Evolutionary conservation across 2,888 invertebrate genomes (phyloP).

Genomic region (Conus canariensis): DNA sequence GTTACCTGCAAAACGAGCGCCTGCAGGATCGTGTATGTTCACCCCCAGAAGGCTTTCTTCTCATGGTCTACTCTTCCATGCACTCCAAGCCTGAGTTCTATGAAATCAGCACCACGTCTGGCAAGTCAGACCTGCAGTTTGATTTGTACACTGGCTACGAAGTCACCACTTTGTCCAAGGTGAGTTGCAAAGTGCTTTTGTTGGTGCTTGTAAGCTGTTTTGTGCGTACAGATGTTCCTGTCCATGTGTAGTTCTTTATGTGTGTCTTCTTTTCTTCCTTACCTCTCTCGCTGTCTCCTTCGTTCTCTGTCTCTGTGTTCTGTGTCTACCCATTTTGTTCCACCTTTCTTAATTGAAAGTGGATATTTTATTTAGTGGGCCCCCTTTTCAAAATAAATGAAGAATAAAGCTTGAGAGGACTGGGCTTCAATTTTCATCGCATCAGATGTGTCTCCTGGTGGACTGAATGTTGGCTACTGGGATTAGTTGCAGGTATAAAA

Average conservation of each 20-base stretch:
- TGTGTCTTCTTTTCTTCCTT: background rate
- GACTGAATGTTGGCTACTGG: too few relatives aligned
- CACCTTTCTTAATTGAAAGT: too few relatives aligned
- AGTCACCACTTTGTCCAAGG: constrained; percentile 70
- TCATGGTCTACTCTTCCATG: constrained; percentile 73
- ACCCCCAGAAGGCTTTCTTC: constrained; percentile 75
- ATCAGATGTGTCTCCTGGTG: too few relatives aligned
- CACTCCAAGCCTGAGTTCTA: constrained; percentile 76
- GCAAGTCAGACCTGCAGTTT: constrained; percentile 63
- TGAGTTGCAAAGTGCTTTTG: background rate
- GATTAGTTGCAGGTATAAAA: too few relatives aligned
- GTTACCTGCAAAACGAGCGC: constrained; percentile 70
- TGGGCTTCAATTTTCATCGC: too few relatives aligned
- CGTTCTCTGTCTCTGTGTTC: background rate
- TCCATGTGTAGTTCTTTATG: background rate
- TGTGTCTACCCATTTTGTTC: background rate
- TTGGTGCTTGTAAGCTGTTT: background rate
- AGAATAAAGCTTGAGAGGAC: too few relatives aligned
- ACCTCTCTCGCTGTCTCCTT: background rate
- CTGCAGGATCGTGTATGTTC: constrained; percentile 75
- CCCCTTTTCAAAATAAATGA: too few relatives aligned
- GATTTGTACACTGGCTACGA: constrained; percentile 72
- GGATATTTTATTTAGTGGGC: too few relatives aligned
- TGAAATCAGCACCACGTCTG: constrained; percentile 64
- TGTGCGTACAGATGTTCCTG: too few relatives aligned